phyloP scores from a whole-genome alignment of 2,888 invertebrate genomes.

The Teleogryllus oceanicus region DNA sequence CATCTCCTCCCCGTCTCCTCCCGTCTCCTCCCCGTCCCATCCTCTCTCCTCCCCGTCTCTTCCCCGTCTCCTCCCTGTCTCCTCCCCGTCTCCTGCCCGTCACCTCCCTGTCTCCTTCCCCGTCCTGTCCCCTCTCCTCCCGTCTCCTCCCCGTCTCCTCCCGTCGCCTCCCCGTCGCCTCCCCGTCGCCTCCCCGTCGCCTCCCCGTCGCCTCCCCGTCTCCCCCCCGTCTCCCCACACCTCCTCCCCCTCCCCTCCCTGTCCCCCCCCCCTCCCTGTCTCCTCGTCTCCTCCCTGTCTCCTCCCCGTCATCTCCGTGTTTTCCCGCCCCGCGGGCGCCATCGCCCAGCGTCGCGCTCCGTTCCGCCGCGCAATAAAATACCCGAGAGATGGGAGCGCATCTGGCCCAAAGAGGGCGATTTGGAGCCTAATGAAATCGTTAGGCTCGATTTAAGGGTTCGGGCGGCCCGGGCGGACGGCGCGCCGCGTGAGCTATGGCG shows the following conservation, averaged over 20 bases:
- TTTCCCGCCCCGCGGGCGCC: neutral
- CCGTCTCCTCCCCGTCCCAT: no score
- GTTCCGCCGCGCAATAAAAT: neutral
- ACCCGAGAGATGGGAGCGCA: neutral
- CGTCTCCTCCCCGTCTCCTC: no score
- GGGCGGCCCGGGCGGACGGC: neutral
- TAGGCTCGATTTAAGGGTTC: neutral
- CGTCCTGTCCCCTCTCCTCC: no score
- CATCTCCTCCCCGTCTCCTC: no score
- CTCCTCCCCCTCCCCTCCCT: no score
- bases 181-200: neutral
- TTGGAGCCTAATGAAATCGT: neutral
- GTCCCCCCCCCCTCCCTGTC: neutral
- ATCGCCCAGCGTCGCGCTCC: neutral
- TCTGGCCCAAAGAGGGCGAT: neutral
- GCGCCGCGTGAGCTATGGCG: neutral
- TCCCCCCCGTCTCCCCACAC: fast-evolving
- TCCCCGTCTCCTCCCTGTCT: neutral
- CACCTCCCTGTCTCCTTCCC: no score
- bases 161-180: no score
- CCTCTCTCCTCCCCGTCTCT: neutral
- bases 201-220: no score
- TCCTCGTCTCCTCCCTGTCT: neutral
- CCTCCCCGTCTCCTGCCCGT: neutral
- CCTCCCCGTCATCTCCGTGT: neutral